Evolutionary conservation across 2,888 invertebrate genomes (phyloP).

Genomic region (Nomada fabriciana): DNA sequence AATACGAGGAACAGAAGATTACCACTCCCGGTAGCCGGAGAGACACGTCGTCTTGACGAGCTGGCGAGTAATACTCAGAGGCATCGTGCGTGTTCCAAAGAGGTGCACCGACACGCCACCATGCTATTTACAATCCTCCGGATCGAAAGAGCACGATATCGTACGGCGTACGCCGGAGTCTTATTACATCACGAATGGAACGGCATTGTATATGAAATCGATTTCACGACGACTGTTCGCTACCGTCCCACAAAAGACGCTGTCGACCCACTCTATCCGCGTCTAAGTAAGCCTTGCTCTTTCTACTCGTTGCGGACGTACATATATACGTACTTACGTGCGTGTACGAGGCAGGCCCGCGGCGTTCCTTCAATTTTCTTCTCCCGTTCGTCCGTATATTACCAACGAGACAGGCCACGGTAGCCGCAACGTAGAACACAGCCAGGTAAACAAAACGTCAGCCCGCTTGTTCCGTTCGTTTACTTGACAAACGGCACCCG

Average conservation of each 20-base stretch:
- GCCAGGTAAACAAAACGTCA: slow-evolving; percentile 49
- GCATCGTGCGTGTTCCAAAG: slow-evolving; percentile 20
- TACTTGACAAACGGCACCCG: slow-evolving; percentile 36
- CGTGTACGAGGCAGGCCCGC: slow-evolving; percentile 28
- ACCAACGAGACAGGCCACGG: slow-evolving; percentile 28
- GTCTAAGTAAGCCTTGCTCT: not conserved
- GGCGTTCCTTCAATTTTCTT: slow-evolving; percentile 61
- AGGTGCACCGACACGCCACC: not conserved
- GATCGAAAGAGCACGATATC: slow-evolving; percentile 46
- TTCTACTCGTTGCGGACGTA: slow-evolving; percentile 3
- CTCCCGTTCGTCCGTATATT: slow-evolving; percentile 49
- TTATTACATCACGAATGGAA: slow-evolving; percentile 53
- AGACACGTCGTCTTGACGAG: slow-evolving; percentile 38
- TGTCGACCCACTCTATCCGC: slow-evolving; percentile 7
- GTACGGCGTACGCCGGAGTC: slow-evolving; percentile 31
- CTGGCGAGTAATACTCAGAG: slow-evolving; percentile 47
- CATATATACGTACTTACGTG: not conserved
- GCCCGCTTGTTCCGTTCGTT: slow-evolving; percentile 34
- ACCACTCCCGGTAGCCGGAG: slow-evolving; percentile 39
- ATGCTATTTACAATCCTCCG: slow-evolving; percentile 55
- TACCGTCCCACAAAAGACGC: slow-evolving; percentile 27
- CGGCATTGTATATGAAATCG: slow-evolving; percentile 59
- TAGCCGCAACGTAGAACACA: slow-evolving; percentile 45
- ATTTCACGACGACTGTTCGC: slow-evolving; percentile 56
- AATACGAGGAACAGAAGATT: slow-evolving; percentile 65